Evolutionary conservation across 2,888 invertebrate species (phyloP).

Genomic region (Sussaba pulchella): DNA sequence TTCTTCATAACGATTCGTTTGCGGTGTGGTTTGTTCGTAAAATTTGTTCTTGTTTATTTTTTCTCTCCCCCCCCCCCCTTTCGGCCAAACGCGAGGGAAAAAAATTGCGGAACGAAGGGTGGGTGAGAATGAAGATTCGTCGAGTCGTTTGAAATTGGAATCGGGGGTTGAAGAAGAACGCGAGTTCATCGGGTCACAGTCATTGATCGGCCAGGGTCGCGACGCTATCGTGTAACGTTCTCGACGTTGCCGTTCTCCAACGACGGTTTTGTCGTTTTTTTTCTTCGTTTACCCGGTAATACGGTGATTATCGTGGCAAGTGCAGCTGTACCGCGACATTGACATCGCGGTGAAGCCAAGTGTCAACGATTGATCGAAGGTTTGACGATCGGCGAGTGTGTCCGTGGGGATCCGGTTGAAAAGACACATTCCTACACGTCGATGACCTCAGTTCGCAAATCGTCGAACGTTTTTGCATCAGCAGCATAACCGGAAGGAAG

Average conservation of each 20-base stretch:
- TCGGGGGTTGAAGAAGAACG: conserved; percentile 8
- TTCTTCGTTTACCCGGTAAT: no score
- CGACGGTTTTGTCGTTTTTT: no score
- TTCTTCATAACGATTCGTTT: no score
- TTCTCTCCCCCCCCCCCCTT: no score
- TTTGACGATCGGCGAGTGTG: no score
- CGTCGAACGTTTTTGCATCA: conserved; percentile 37
- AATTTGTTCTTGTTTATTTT: not conserved
- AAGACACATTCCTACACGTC: conserved; percentile 30
- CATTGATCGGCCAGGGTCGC: conserved; percentile 61
- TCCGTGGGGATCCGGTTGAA: no score
- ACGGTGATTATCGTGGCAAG: no score
- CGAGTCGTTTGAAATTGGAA: conserved; percentile 33
- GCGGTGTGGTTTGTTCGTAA: no score
- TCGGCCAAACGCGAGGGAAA: not conserved
- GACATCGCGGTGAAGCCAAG: not conserved
- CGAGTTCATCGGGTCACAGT: conserved; percentile 58
- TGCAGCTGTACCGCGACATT: no score
- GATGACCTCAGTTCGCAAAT: conserved; percentile 39
- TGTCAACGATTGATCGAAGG: no score
- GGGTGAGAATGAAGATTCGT: not conserved
- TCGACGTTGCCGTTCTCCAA: not conserved
- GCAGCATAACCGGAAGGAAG: conserved; percentile 16
- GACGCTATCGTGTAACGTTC: conserved; percentile 27
- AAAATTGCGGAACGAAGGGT: not conserved